Evolutionary conservation across 2,888 invertebrate species (phyloP), one percentile per base, ranked within the genome.

Genomic region (Lycaena phlaeas): DNA sequence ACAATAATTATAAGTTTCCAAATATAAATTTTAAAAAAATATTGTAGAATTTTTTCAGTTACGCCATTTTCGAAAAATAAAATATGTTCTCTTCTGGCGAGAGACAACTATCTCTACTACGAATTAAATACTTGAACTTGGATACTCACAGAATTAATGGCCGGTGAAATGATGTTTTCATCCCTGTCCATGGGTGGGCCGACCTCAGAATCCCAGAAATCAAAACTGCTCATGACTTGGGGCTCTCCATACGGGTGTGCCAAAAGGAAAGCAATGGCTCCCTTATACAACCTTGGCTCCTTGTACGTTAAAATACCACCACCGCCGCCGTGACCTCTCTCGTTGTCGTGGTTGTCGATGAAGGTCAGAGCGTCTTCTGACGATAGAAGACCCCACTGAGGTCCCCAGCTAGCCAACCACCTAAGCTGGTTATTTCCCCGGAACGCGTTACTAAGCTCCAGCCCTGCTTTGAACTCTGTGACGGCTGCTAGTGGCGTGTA

Each of bases 151-250:
- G 85, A 61, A 51, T 90, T 88, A 44, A 93, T 88, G 6, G 68
- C 64, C 0, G 93, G 91, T 0, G 90, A 88, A 25, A 88, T 68
- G 12, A 90, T 88, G 52, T 89, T 87, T 2, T 86, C 89, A 1
- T 79, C 56, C 0, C 52, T 60, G 52, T 91, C 89, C 57, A 86
- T 84, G 0, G 94, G 94, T 1, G 94, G 93, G 4, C 91, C 92
- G 43, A 72, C 55, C 59, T 90, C 89, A 0, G 79, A 73, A 49
- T 87, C 61, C 42, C 70, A 70, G 63, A 95, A 97, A 27, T 68
- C 77, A 58, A 90, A 97, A 50, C 95, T 95, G 61, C 95, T 95
- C 93, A 97, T 95, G 14, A 96, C 82, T 36, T 92, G 88, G 0
- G 93, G 89, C 43, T 89, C 87, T 1, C 93, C 93, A 51, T 93